Evolutionary conservation across 1,140 invertebrate species (phyloP).

Genomic region (Drosophila orena): DNA sequence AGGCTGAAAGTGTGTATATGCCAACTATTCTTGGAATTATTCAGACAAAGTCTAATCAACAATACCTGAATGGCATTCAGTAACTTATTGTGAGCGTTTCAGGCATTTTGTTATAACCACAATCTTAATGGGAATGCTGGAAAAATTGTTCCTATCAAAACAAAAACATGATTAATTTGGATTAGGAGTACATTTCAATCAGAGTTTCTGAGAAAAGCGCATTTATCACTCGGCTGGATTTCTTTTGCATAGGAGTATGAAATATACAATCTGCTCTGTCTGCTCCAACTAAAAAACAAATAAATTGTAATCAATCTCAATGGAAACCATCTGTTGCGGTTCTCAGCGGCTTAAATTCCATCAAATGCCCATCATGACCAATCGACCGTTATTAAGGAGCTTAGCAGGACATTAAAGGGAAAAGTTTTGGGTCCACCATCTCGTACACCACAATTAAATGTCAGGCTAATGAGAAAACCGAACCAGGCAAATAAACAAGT

Average conservation of each 20-base stretch:
- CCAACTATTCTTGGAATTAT: conserved; percentile 19
- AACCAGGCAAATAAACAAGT: conserved; percentile 1
- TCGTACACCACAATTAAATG: conserved; percentile 33
- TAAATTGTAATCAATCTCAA: conserved; percentile 34
- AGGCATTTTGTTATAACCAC: conserved; percentile 4
- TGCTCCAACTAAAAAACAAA: conserved; percentile 25
- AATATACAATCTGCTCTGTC: not conserved
- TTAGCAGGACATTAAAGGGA: conserved; percentile 27
- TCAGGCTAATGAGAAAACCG: conserved; percentile 24
- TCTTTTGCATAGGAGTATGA: not conserved
- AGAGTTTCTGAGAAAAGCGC: not conserved
- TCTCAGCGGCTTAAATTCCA: conserved; percentile 36
- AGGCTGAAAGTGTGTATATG: conserved; percentile 2
- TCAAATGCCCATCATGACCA: conserved; percentile 7
- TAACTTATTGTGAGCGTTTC: conserved; percentile 1
- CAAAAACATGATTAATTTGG: not conserved
- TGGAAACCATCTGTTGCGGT: conserved; percentile 32
- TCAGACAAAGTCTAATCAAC: not conserved
- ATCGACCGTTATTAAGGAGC: conserved; percentile 29
- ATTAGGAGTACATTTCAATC: not conserved
- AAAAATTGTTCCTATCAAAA: conserved; percentile 3
- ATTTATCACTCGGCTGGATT: not conserved
- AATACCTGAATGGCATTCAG: not conserved
- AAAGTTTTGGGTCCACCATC: conserved; percentile 29
- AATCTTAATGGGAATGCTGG: not conserved